A percentile compares a stretch with the other conserved stretches of the same genome.
Conservation (phyloP, 2,113 vertebrate genomes). For the Sylvilagus bachmani region DNA sequence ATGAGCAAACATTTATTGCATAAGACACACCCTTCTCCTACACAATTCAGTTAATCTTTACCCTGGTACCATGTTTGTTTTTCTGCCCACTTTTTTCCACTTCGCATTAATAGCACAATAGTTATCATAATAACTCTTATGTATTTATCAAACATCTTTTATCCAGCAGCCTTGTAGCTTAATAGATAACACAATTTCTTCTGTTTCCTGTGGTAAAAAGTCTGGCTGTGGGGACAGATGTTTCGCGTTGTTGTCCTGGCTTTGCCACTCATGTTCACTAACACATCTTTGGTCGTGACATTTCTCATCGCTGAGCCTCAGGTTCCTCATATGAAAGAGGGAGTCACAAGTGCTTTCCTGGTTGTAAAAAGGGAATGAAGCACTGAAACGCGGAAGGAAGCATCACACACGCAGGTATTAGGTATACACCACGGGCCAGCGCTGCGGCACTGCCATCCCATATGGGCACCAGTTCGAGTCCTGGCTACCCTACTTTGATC, state of each 20-base stretch:
- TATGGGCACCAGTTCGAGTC: no score
- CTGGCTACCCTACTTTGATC: no score
- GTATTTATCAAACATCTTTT: constrained; percentile 12
- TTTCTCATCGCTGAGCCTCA: constrained; percentile 4
- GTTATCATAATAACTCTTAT: constrained; percentile 9
- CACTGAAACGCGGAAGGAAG: constrained; percentile 10
- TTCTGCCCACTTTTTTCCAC: neutral
- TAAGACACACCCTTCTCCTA: neutral
- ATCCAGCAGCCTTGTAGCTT: neutral
- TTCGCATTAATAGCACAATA: constrained; percentile 9
- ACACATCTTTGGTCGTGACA: neutral
- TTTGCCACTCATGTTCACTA: constrained; percentile 42
- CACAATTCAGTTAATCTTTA: neutral
- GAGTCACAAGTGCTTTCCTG: neutral
- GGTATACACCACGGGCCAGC: neutral
- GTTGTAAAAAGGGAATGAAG: constrained; percentile 42
- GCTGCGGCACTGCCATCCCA: no score
- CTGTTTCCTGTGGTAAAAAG: neutral
- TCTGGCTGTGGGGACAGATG: neutral
- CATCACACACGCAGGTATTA: neutral
- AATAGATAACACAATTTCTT: neutral
- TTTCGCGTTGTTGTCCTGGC: neutral
- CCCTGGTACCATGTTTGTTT: neutral
- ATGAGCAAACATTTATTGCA: neutral
- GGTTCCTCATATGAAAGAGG: constrained; percentile 12